phyloP scores from a whole-genome alignment of 2,888 invertebrate genomes.

The Holacanthella duospinosa region DNA sequence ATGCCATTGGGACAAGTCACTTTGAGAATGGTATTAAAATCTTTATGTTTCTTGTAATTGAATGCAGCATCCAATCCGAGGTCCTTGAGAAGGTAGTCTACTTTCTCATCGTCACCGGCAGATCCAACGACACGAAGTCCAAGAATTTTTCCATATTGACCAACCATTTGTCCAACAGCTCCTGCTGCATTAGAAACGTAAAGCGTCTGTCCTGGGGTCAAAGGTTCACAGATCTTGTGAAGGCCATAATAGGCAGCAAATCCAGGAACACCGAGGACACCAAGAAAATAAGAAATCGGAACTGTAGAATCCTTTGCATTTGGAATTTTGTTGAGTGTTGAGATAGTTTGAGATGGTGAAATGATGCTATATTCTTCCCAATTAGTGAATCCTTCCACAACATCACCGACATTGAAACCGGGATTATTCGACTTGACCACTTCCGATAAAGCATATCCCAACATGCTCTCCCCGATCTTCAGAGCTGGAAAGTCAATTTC shows the following conservation, averaged over 20 bases:
- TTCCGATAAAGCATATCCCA: conserved; percentile 8
- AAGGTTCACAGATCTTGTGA: conserved; percentile 14
- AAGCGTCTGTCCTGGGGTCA: conserved; percentile 13
- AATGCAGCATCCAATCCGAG: conserved; percentile 14
- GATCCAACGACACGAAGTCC: conserved; percentile 14
- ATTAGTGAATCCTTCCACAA: not conserved
- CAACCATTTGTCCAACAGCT: conserved; percentile 11
- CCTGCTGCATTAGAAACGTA: conserved; percentile 14
- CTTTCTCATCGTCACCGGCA: conserved; percentile 13
- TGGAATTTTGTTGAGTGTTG: not conserved
- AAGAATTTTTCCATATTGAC: conserved; percentile 14
- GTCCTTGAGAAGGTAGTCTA: conserved; percentile 11
- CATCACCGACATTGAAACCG: conserved; percentile 8
- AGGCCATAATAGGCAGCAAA: conserved; percentile 12
- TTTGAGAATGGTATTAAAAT: conserved; percentile 10
- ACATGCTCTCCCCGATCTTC: not conserved
- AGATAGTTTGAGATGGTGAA: not conserved
- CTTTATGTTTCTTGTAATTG: conserved; percentile 16
- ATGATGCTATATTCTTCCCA: conserved; percentile 14
- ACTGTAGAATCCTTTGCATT: conserved; percentile 5
- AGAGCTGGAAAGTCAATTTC: conserved; percentile 9
- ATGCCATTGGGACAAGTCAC: conserved; percentile 15
- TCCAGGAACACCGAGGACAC: conserved; percentile 14
- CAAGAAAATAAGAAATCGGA: conserved; percentile 12
- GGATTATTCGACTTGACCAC: conserved; percentile 8